phyloP scores from a whole-genome alignment of 2,888 invertebrate genomes.

The Rhingia campestris region DNA sequence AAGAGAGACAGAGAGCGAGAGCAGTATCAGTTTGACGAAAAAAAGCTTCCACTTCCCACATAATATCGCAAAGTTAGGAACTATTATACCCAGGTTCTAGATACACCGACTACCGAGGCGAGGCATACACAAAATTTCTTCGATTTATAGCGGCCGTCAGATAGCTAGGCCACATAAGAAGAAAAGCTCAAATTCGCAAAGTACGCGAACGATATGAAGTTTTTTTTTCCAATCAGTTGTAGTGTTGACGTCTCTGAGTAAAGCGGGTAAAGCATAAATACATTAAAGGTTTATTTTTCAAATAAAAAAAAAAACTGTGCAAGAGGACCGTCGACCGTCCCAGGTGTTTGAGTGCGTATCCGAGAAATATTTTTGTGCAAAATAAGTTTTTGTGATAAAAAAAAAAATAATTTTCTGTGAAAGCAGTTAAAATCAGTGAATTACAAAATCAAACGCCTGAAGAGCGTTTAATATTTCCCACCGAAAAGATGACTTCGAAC shows the following conservation, averaged over 20 bases:
- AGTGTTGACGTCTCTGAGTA: conserved; percentile 78
- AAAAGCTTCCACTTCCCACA: conserved; percentile 50
- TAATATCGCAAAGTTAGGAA: conserved; percentile 15
- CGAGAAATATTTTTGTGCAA: background rate
- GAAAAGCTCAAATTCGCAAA: conserved; percentile 68
- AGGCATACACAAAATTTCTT: conserved; percentile 67
- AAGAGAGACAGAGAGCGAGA: conserved; percentile 27
- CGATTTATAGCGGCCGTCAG: conserved; percentile 57
- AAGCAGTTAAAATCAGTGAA: no score
- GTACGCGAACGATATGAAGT: conserved; percentile 51
- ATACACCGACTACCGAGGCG: conserved; percentile 50
- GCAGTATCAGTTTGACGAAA: conserved; percentile 30
- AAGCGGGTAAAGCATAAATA: conserved; percentile 75
- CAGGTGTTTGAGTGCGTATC: conserved; percentile 21
- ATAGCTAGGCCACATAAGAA: conserved; percentile 57
- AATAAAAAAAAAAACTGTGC: conserved; percentile 34
- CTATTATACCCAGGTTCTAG: conserved; percentile 48
- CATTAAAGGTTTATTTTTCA: conserved; percentile 6
- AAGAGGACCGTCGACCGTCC: conserved; percentile 23
- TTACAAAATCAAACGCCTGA: background rate
- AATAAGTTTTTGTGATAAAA: conserved; percentile 2
- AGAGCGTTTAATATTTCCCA: no score
- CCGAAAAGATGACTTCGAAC: conserved; percentile 78
- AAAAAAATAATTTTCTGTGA: no score
- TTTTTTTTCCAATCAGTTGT: conserved; percentile 77